phyloP scores from a whole-genome alignment of 2,888 invertebrate species.

The Phorcus lineatus region DNA sequence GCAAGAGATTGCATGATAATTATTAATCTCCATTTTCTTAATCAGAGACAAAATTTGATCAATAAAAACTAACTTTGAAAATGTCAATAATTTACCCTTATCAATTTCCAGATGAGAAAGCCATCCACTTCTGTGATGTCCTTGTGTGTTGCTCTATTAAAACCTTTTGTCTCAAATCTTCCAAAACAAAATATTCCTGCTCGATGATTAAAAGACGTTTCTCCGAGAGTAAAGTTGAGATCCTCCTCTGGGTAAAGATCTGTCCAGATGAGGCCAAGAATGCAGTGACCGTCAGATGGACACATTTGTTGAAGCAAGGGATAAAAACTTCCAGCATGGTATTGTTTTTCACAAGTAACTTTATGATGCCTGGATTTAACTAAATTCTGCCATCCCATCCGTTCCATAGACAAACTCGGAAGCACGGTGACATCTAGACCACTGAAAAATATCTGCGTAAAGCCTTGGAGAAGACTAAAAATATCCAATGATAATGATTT shows the following conservation, averaged over 20 bases:
- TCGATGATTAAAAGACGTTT: slow-evolving; percentile 55
- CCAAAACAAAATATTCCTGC: slow-evolving; percentile 71
- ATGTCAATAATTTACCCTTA: slow-evolving; percentile 57
- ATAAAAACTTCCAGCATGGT: slow-evolving; percentile 62
- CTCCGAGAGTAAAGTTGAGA: slow-evolving; percentile 72
- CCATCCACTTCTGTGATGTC: slow-evolving; percentile 60
- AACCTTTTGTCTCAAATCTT: slow-evolving; percentile 65
- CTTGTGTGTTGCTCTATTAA: slow-evolving; percentile 45
- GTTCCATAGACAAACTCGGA: slow-evolving; percentile 47
- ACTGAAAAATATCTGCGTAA: slow-evolving; percentile 63
- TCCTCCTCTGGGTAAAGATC: slow-evolving; percentile 71
- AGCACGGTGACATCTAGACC: slow-evolving; percentile 60
- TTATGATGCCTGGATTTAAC: slow-evolving; percentile 52
- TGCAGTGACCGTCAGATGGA: slow-evolving; percentile 65
- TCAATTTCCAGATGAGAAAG: slow-evolving; percentile 64
- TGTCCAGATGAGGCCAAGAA: slow-evolving; percentile 71
- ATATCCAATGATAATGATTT: slow-evolving; percentile 42
- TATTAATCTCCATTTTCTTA: too few species aligned
- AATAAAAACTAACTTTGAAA: too few species aligned
- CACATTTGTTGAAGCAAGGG: slow-evolving; percentile 49
- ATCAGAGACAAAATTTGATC: too few species aligned
- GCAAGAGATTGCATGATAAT: too few species aligned
- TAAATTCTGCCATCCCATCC: slow-evolving; percentile 50
- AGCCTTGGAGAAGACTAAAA: slow-evolving; percentile 60
- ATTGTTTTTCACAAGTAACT: slow-evolving; percentile 63